A percentile compares a stretch with the other conserved stretches of the same genome.
Conservation (phyloP, 2,888 invertebrate genomes). For the Drosophila colorata region DNA sequence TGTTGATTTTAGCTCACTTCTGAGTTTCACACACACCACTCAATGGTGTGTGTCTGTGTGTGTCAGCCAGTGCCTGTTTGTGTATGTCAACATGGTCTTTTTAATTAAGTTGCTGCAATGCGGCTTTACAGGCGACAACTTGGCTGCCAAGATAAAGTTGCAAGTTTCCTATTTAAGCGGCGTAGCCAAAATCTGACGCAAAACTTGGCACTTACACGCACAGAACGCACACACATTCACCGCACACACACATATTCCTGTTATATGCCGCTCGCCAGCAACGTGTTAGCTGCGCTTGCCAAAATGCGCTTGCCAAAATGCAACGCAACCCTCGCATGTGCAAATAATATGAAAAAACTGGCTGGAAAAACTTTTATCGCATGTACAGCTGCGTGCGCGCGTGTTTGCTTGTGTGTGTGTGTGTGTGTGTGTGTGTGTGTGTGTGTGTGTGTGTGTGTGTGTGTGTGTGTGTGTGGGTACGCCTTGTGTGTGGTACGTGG, state of each 20-base stretch:
- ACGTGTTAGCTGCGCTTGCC: conserved; percentile 32
- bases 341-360: conserved; percentile 39
- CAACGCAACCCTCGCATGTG: conserved; percentile 38
- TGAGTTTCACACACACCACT: conserved; percentile 11
- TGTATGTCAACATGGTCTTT: conserved; percentile 35
- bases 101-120: conserved; percentile 74
- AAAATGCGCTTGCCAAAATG: conserved; percentile 58
- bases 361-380: conserved; percentile 39
- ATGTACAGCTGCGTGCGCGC: conserved; percentile 18
- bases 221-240: background rate
- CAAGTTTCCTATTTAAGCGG: conserved; percentile 52
- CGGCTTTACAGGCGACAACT: conserved; percentile 51
- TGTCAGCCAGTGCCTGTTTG: background rate
- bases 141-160: conserved; percentile 62
- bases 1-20: conserved; percentile 58
- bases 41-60: conserved; percentile 9
- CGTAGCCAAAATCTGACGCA: conserved; percentile 56
- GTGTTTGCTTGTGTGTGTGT: background rate
- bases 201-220: conserved; percentile 54
- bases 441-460: conserved; percentile 10
- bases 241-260: conserved; percentile 5
- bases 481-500: conserved; percentile 27
- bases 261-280: conserved; percentile 21
- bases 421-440: background rate
- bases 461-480: conserved; percentile 14